Conservation (phyloP, 2,888 invertebrate genomes). For the Noctua janthina region DNA sequence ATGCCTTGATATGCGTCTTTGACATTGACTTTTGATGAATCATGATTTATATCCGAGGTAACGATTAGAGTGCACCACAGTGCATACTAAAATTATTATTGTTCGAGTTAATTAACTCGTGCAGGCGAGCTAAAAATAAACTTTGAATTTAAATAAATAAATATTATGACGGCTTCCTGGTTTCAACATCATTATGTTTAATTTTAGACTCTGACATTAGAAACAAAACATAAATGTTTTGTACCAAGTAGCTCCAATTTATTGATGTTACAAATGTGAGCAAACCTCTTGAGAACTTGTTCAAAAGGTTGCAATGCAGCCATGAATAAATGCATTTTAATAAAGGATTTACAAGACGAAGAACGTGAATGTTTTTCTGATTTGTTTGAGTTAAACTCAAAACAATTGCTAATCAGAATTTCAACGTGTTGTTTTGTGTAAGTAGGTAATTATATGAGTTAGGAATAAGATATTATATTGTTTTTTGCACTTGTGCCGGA, state of each 20-base stretch:
- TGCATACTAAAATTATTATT: conserved; percentile 5
- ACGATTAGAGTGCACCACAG: conserved; percentile 19
- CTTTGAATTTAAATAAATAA: conserved; percentile 3
- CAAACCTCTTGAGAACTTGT: conserved; percentile 31
- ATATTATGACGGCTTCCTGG: conserved; percentile 3
- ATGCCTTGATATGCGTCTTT: neutral
- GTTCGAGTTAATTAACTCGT: conserved; percentile 14
- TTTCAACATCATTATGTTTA: conserved; percentile 3
- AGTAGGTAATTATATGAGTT: neutral
- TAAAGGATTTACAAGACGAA: conserved; percentile 12
- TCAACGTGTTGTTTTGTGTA: neutral
- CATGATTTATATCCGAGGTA: conserved; percentile 7
- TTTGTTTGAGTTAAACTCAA: conserved; percentile 10
- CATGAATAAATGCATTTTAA: conserved; percentile 29
- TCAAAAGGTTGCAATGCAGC: conserved; percentile 15
- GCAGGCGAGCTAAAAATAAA: conserved; percentile 32
- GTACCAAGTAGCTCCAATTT: neutral
- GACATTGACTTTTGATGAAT: conserved; percentile 34
- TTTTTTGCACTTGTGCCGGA: neutral
- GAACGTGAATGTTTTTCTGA: conserved; percentile 1
- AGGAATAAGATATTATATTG: neutral
- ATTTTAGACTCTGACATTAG: conserved; percentile 14
- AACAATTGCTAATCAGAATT: conserved; percentile 2
- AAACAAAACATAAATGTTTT: neutral
- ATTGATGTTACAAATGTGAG: conserved; percentile 1